phyloP scores from a whole-genome alignment of 2,888 invertebrate species.

The Nomada goodeniana region DNA sequence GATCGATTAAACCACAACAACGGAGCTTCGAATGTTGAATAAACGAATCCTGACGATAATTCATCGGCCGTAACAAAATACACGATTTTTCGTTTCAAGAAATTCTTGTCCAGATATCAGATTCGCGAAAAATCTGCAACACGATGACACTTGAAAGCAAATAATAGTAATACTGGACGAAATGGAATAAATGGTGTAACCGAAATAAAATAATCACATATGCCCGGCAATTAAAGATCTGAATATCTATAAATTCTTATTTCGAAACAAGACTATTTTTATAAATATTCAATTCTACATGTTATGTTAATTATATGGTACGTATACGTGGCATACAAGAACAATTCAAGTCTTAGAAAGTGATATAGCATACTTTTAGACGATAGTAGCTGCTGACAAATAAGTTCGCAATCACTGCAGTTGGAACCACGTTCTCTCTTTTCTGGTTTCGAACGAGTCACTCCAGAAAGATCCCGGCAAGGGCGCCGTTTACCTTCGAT shows the following conservation, averaged over 20 bases:
- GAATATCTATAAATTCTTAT: too few species aligned
- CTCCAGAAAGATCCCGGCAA: conserved; percentile 49
- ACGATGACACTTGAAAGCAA: too few species aligned
- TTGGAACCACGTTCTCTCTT: conserved; percentile 29
- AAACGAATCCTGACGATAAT: neutral
- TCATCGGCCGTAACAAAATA: neutral
- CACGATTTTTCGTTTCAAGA: neutral
- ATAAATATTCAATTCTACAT: too few species aligned
- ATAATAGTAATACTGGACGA: too few species aligned
- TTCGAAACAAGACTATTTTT: too few species aligned
- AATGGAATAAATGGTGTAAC: too few species aligned
- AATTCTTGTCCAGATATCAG: too few species aligned
- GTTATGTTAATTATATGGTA: neutral
- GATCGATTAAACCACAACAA: neutral
- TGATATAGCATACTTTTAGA: neutral
- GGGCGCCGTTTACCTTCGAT: conserved; percentile 65
- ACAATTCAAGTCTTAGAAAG: conserved; percentile 30
- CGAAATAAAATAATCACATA: too few species aligned
- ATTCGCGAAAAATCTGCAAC: too few species aligned
- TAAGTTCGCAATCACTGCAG: conserved; percentile 66
- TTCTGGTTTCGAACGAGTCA: conserved; percentile 63
- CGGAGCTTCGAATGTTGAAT: neutral
- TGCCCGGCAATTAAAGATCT: too few species aligned
- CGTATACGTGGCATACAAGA: neutral
- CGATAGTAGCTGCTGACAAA: conserved; percentile 62